Percentiles rank a stretch among this genome's conserved stretches.
phyloP scores from a whole-genome alignment of 1,140 invertebrate species.

The Dendrolimus kikuchii region DNA sequence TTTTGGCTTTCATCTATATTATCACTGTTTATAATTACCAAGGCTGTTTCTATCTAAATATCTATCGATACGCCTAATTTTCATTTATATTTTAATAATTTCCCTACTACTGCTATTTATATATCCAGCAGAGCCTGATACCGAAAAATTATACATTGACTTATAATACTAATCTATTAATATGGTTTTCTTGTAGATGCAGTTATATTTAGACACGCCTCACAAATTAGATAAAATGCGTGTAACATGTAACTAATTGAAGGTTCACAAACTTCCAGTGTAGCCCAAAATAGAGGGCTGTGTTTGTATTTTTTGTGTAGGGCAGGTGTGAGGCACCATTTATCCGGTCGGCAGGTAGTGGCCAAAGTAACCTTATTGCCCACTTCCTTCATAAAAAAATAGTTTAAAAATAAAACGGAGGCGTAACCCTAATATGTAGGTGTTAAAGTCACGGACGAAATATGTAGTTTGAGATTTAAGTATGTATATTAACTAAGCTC shows the following conservation, averaged over 20 bases:
- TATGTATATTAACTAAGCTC: conserved; percentile 19
- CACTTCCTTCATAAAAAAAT: conserved; percentile 45
- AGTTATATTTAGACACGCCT: too few relatives aligned
- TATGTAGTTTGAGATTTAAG: conserved; percentile 22
- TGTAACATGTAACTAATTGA: conserved; percentile 20
- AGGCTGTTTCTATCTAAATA: too few relatives aligned
- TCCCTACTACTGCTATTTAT: too few relatives aligned
- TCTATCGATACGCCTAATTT: too few relatives aligned
- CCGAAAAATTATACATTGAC: too few relatives aligned
- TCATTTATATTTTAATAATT: too few relatives aligned
- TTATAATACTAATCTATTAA: too few relatives aligned
- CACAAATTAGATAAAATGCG: too few relatives aligned
- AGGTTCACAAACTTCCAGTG: conserved; percentile 28
- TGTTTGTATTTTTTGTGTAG: conserved; percentile 56
- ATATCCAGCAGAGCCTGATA: too few relatives aligned
- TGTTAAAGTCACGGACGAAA: conserved; percentile 33
- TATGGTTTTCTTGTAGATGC: too few relatives aligned
- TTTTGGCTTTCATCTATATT: too few relatives aligned
- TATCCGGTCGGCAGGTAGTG: conserved; percentile 34
- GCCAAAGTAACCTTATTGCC: conserved; percentile 39
- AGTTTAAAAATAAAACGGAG: conserved; percentile 21
- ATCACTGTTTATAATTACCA: too few relatives aligned
- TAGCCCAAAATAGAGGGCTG: conserved; percentile 44
- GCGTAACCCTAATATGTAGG: conserved; percentile 30
- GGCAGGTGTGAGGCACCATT: conserved; percentile 40